Conservation (phyloP, 2,113 vertebrate genomes). For the Bos indicus region DNA sequence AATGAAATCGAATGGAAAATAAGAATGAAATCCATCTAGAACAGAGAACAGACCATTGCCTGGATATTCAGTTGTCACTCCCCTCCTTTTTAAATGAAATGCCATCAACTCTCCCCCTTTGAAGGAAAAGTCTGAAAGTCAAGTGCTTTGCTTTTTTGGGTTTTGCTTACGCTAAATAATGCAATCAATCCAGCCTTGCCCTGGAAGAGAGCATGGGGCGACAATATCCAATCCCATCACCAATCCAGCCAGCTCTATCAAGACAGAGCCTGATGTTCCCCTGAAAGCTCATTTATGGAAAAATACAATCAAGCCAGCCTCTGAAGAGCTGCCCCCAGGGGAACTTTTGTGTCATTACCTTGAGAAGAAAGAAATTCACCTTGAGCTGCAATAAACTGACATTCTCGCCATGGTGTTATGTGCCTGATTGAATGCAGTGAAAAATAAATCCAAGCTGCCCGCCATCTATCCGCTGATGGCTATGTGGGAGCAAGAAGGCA, state of each 20-base stretch:
- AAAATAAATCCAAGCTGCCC: constrained; percentile 21
- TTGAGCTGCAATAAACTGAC: constrained; percentile 20
- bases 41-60: neutral
- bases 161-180: constrained; percentile 8
- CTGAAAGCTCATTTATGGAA: constrained; percentile 52
- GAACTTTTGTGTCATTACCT: constrained; percentile 4
- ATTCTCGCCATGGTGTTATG: neutral
- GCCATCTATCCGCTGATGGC: neutral
- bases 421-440: neutral
- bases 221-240: neutral
- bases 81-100: neutral
- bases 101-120: neutral
- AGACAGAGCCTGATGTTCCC: neutral
- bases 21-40: neutral
- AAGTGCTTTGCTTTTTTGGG: neutral
- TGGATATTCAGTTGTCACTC: too few relatives aligned
- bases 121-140: neutral
- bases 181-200: neutral
- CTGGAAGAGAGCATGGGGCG: neutral
- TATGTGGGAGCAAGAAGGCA: neutral
- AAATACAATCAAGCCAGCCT: constrained; percentile 24
- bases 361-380: constrained; percentile 56
- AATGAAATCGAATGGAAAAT: too few relatives aligned
- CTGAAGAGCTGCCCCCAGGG: neutral
- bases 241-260: neutral